These are phyloP conservation scores for Plagiodera versicolora DNA, from an alignment of 2,888 invertebrate genomes.

Conservation along the genomic window DNA sequence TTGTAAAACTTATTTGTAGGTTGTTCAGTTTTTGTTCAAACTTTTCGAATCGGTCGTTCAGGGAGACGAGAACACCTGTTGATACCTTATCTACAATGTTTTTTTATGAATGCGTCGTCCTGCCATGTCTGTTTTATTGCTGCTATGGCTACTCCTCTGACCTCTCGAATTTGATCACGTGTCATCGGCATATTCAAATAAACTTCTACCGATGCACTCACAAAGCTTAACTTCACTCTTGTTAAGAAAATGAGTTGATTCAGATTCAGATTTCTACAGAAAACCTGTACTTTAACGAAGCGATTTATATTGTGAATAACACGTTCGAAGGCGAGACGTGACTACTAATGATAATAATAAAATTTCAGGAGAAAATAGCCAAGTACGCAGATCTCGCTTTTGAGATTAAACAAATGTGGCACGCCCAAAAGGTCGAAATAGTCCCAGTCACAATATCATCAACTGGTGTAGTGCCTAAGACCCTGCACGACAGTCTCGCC, in stretches of 20 bases:
- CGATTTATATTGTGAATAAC: not conserved
- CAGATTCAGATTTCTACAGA: not conserved
- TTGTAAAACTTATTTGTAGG: not conserved
- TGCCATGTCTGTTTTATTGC: not conserved
- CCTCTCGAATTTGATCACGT: not conserved
- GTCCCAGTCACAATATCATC: too few relatives aligned
- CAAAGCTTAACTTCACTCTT: not conserved
- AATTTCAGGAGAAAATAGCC: too few relatives aligned
- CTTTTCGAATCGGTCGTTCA: not conserved
- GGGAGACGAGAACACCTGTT: not conserved
- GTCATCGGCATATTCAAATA: not conserved
- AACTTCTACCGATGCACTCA: not conserved
- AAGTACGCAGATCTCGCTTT: too few relatives aligned
- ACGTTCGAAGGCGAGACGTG: too few relatives aligned
- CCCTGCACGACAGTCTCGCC: too few relatives aligned
- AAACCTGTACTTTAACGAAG: not conserved
- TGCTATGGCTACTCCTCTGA: not conserved
- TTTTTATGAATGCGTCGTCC: not conserved
- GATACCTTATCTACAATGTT: not conserved
- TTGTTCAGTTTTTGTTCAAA: not conserved
- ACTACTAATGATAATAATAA: too few relatives aligned
- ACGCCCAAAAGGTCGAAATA: too few relatives aligned
- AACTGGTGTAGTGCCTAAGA: too few relatives aligned
- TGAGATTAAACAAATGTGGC: too few relatives aligned
- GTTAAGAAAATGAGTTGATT: not conserved